Percentiles rank a stretch among this genome's conserved stretches.
phyloP scores from a whole-genome alignment of 2,888 invertebrate species.

The Ctena decussata region DNA sequence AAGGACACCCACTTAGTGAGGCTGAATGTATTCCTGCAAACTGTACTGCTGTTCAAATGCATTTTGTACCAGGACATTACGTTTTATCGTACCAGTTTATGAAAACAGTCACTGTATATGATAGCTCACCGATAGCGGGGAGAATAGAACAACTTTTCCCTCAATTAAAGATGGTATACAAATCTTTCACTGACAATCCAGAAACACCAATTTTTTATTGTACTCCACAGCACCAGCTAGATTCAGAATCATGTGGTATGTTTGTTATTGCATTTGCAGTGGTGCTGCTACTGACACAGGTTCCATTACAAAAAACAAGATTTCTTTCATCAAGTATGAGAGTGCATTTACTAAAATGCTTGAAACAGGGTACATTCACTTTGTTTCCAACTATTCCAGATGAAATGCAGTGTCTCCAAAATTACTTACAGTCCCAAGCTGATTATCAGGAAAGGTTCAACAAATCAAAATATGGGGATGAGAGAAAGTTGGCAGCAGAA shows the following conservation, averaged over 20 bases:
- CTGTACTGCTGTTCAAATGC: slow-evolving; percentile 20
- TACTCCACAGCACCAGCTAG: too few species aligned
- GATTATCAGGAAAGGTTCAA: not conserved
- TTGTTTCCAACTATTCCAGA: not conserved
- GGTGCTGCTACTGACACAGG: not conserved
- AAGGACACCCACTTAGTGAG: not conserved
- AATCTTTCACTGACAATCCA: not conserved
- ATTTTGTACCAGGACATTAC: too few species aligned
- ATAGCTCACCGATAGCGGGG: not conserved
- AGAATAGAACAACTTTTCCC: not conserved
- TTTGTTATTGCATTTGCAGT: too few species aligned
- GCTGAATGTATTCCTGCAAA: not conserved
- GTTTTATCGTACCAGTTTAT: slow-evolving; percentile 9
- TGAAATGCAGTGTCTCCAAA: not conserved
- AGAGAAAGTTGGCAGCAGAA: not conserved
- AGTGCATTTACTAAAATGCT: not conserved
- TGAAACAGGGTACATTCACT: not conserved
- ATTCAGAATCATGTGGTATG: too few species aligned
- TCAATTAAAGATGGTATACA: slow-evolving; percentile 8
- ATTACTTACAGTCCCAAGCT: not conserved
- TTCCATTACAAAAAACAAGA: not conserved
- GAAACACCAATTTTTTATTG: slow-evolving; percentile 16
- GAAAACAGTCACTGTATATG: slow-evolving; percentile 12
- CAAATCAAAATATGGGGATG: not conserved
- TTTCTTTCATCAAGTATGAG: not conserved